These are phyloP conservation scores for Platycheirus rosarum DNA, from an alignment of 2,888 invertebrate species.

Conservation along the genomic window DNA sequence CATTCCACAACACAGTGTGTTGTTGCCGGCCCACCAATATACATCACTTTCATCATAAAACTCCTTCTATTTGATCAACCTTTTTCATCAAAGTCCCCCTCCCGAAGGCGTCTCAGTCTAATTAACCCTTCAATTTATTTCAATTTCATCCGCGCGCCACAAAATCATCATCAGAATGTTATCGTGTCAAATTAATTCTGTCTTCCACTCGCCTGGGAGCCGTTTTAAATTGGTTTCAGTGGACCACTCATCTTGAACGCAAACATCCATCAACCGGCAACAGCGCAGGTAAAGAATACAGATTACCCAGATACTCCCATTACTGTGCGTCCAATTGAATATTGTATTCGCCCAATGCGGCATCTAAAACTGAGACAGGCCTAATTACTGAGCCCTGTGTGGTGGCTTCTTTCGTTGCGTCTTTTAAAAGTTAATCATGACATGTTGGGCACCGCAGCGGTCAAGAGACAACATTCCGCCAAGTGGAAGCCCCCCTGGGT, in stretches of 20 bases:
- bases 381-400: constrained; percentile 68
- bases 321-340: constrained; percentile 55
- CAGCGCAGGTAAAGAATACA: constrained; percentile 33
- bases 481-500: constrained; percentile 39
- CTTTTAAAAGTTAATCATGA: constrained; percentile 73
- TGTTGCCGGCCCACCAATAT: constrained; percentile 13
- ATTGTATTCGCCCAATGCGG: constrained; percentile 20
- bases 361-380: constrained; percentile 36
- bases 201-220: constrained; percentile 69
- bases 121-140: constrained; percentile 74
- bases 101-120: constrained; percentile 51
- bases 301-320: not conserved
- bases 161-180: constrained; percentile 70
- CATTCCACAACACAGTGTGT: constrained; percentile 41
- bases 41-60: constrained; percentile 64
- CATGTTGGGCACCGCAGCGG: constrained; percentile 52
- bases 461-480: constrained; percentile 52
- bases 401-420: constrained; percentile 70
- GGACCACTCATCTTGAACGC: constrained; percentile 60
- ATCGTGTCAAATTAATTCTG: constrained; percentile 74
- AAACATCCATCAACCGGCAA: constrained; percentile 71
- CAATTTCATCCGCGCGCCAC: constrained; percentile 67
- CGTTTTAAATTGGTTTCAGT: constrained; percentile 69
- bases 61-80: constrained; percentile 14
- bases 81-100: constrained; percentile 2